Conservation (phyloP, 2,797 vertebrate genomes). For the Enteromius paludinosus region DNA sequence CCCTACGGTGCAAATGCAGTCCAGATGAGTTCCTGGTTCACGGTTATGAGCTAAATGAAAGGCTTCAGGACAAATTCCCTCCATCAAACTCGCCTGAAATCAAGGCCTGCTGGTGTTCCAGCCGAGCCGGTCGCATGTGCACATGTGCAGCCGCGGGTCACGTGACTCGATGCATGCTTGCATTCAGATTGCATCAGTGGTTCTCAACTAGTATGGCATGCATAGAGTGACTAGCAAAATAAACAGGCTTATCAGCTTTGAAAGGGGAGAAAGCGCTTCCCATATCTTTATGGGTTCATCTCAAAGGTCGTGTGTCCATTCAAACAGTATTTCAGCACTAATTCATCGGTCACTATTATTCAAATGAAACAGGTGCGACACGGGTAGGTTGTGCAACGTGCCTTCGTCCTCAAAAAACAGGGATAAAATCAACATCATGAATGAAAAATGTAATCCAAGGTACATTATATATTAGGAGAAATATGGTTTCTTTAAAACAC, state of each 20-base stretch:
- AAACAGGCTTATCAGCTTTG: constrained; percentile 17
- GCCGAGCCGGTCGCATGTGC: constrained; percentile 50
- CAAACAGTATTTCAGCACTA: background rate
- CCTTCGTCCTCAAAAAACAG: background rate
- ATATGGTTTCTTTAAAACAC: background rate
- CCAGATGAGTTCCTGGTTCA: constrained; percentile 76
- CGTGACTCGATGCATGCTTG: constrained; percentile 14
- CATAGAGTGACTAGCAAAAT: background rate
- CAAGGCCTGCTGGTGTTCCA: constrained; percentile 61
- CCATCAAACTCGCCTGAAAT: constrained; percentile 62
- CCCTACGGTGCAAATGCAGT: constrained; percentile 72
- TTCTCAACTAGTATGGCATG: background rate
- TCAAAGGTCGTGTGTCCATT: constrained; percentile 21
- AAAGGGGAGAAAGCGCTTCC: background rate
- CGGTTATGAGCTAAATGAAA: constrained; percentile 66
- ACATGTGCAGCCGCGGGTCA: constrained; percentile 49
- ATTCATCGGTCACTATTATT: background rate
- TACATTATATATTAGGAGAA: background rate
- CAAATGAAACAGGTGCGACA: background rate
- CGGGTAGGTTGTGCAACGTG: background rate
- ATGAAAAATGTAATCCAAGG: background rate
- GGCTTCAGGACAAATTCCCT: constrained; percentile 65
- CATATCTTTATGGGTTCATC: background rate
- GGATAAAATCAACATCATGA: background rate
- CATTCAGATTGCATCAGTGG: background rate